These are phyloP conservation scores for Lamellibrachia satsuma DNA, from an alignment of 2,888 invertebrate genomes.

Conservation along the genomic window DNA sequence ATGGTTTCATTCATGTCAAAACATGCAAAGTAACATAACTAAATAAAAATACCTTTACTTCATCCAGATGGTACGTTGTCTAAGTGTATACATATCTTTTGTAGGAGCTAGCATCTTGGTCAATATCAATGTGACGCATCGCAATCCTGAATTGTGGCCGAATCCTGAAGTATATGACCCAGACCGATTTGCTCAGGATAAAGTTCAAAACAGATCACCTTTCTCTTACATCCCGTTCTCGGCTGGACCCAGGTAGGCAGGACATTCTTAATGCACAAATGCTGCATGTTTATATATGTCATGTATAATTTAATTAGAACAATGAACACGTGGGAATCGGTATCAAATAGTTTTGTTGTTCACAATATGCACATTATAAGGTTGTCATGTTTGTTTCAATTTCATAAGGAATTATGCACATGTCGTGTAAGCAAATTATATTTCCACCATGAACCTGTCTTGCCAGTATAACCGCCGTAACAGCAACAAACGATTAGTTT, in stretches of 20 bases:
- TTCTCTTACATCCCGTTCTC: conserved; percentile 29
- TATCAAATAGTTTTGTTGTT: neutral
- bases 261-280: neutral
- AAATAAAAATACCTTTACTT: neutral
- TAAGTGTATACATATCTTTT: neutral
- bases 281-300: neutral
- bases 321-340: neutral
- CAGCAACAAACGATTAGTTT: neutral
- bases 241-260: conserved; percentile 28
- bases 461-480: neutral
- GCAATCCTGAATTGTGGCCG: conserved; percentile 26
- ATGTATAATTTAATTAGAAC: neutral
- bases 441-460: neutral
- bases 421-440: neutral
- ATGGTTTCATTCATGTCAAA: neutral
- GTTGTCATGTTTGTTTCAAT: neutral
- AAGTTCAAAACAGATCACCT: conserved; percentile 19
- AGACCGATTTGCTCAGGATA: conserved; percentile 25
- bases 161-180: conserved; percentile 32
- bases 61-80: neutral
- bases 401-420: neutral
- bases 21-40: neutral
- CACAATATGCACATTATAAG: neutral
- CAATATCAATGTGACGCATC: conserved; percentile 17
- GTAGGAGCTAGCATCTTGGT: neutral